phyloP scores from a whole-genome alignment of 2,888 invertebrate genomes.

The Conus canariensis region DNA sequence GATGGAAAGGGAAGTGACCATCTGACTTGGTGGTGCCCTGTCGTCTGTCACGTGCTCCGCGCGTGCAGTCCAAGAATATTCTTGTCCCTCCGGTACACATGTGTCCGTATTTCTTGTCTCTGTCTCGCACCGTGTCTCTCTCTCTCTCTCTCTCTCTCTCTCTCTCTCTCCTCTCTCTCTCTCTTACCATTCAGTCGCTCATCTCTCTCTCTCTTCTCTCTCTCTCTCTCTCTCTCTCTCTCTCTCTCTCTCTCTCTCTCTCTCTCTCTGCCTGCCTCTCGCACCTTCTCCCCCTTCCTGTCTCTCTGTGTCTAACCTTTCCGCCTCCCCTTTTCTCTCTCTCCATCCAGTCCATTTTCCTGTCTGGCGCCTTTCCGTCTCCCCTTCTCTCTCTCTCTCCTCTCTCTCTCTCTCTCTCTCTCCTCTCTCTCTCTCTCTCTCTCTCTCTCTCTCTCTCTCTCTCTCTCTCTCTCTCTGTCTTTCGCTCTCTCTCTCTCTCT shows the following conservation, averaged over 20 bases:
- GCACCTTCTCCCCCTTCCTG: background rate
- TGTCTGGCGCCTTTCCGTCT: background rate
- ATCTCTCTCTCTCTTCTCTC: background rate
- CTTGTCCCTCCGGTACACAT: no score
- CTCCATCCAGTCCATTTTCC: background rate
- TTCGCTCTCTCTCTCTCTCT: background rate
- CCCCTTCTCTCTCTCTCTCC: background rate
- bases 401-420: constrained; percentile 23
- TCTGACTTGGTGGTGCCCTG: no score
- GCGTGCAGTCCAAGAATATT: no score
- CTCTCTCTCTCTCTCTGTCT: background rate
- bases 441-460: background rate
- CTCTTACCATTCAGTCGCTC: background rate
- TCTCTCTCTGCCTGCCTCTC: background rate
- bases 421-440: background rate
- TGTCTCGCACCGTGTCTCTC: background rate
- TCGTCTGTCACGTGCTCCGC: no score
- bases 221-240: constrained; percentile 15
- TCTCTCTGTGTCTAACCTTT: background rate
- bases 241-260: constrained; percentile 12
- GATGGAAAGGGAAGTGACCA: no score
- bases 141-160: background rate
- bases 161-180: background rate
- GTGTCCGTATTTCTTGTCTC: no score
- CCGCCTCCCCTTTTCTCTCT: background rate